Evolutionary conservation across 2,888 invertebrate species (phyloP).

Genomic region (Chalcosyrphus nemorum): DNA sequence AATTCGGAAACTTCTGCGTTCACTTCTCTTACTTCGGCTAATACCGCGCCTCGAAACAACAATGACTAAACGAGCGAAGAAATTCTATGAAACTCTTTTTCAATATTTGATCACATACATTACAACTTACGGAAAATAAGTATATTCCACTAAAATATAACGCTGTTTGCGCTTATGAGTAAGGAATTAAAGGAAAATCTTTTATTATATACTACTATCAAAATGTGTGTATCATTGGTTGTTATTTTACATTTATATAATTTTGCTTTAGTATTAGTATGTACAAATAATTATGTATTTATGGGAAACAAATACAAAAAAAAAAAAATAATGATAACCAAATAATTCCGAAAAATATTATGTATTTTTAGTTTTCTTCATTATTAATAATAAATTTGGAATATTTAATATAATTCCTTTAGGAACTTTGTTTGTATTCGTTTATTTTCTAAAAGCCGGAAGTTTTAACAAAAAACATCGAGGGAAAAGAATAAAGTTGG

Average conservation of each 20-base stretch:
- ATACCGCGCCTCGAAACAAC: conserved; percentile 29
- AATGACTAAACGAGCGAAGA: neutral
- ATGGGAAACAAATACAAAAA: too few species aligned
- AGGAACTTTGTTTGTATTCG: neutral
- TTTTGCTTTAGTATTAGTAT: conserved; percentile 50
- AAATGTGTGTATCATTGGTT: conserved; percentile 56
- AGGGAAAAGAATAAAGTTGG: too few species aligned
- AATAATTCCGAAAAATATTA: conserved; percentile 21
- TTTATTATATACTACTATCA: conserved; percentile 31
- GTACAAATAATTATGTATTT: conserved; percentile 39
- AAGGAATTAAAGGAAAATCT: conserved; percentile 38
- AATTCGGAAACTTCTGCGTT: conserved; percentile 2
- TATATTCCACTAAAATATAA: conserved; percentile 37
- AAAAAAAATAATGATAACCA: conserved; percentile 6
- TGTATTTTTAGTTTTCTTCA: conserved; percentile 20
- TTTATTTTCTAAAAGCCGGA: neutral
- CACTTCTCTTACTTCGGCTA: neutral
- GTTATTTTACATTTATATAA: conserved; percentile 53
- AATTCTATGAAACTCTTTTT: neutral
- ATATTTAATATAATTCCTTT: conserved; percentile 3
- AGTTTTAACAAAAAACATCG: neutral
- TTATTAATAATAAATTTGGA: conserved; percentile 6
- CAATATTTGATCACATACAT: conserved; percentile 27
- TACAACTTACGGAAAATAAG: conserved; percentile 48
- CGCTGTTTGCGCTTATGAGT: conserved; percentile 36